Evolutionary conservation across 2,888 invertebrate genomes (phyloP).

Genomic region (Tetrapedia diversipes): DNA sequence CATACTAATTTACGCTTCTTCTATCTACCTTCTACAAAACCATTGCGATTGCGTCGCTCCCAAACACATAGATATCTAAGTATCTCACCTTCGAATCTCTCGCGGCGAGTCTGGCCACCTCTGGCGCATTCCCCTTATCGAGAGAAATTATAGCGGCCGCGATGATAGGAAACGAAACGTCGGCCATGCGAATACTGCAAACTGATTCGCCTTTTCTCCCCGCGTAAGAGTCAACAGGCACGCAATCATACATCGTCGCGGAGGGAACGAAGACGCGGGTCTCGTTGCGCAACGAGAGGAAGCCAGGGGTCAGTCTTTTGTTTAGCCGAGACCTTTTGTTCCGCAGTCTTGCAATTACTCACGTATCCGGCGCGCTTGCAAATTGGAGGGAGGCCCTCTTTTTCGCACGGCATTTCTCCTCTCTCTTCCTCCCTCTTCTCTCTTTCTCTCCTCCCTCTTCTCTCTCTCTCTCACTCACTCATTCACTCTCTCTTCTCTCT

Average conservation of each 20-base stretch:
- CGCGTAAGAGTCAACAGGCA: slow-evolving; percentile 54
- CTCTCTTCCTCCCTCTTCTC: too few relatives aligned
- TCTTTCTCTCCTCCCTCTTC: too few relatives aligned
- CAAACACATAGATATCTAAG: slow-evolving; percentile 12
- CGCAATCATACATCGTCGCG: slow-evolving; percentile 56
- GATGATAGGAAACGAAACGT: slow-evolving; percentile 48
- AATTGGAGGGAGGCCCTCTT: slow-evolving; percentile 53
- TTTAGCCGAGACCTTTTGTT: slow-evolving; percentile 54
- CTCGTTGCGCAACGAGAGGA: slow-evolving; percentile 42
- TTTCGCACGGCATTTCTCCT: slow-evolving; percentile 4
- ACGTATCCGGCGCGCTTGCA: slow-evolving; percentile 47
- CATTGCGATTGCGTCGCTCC: background rate
- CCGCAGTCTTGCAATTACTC: slow-evolving; percentile 59
- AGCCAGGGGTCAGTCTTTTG: slow-evolving; percentile 57
- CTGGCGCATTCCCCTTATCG: slow-evolving; percentile 12
- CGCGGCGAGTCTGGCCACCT: background rate
- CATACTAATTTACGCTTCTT: background rate
- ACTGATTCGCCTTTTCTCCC: slow-evolving; percentile 52
- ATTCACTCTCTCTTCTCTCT: too few relatives aligned
- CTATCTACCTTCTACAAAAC: background rate
- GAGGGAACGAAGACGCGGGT: background rate
- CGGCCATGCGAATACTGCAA: slow-evolving; percentile 55
- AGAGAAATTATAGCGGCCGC: slow-evolving; percentile 41
- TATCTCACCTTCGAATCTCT: slow-evolving; percentile 18
- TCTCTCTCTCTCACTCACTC: too few relatives aligned